Percentiles rank a stretch among this genome's conserved stretches.
phyloP scores from a whole-genome alignment of 2,797 vertebrate genomes.

The Paratrypauchen microcephalus region DNA sequence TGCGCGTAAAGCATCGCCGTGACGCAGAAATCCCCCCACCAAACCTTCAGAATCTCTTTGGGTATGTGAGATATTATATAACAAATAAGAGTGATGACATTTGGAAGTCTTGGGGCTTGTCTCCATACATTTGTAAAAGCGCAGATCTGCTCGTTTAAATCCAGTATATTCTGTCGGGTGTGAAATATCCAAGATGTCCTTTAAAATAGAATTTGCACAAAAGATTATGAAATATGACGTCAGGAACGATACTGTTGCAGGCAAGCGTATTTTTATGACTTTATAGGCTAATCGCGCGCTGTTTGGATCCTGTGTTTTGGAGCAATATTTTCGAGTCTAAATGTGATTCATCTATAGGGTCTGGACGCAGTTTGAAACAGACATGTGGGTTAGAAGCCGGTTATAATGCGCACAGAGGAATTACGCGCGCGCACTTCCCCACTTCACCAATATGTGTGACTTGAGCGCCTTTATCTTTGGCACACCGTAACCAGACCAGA shows the following conservation, averaged over 20 bases:
- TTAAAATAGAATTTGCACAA: constrained; percentile 63
- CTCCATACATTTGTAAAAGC: no score
- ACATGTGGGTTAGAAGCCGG: not conserved
- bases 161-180: not conserved
- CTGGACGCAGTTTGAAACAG: not conserved
- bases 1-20: not conserved
- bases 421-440: constrained; percentile 27
- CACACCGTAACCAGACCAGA: constrained; percentile 37
- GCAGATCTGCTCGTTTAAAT: not conserved
- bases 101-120: not conserved
- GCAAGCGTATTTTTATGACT: constrained; percentile 21
- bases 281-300: constrained; percentile 45
- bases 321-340: not conserved
- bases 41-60: not conserved
- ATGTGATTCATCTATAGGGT: not conserved
- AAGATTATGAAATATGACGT: constrained; percentile 83
- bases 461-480: constrained; percentile 35
- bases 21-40: not conserved
- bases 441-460: constrained; percentile 39
- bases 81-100: not conserved
- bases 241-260: constrained; percentile 79
- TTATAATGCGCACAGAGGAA: not conserved
- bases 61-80: not conserved
- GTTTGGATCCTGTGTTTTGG: constrained; percentile 45
- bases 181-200: constrained; percentile 43